Evolutionary conservation across 2,113 vertebrate species (phyloP), one percentile per base, ranked within the genome.

Genomic region (Thermophis baileyi): DNA sequence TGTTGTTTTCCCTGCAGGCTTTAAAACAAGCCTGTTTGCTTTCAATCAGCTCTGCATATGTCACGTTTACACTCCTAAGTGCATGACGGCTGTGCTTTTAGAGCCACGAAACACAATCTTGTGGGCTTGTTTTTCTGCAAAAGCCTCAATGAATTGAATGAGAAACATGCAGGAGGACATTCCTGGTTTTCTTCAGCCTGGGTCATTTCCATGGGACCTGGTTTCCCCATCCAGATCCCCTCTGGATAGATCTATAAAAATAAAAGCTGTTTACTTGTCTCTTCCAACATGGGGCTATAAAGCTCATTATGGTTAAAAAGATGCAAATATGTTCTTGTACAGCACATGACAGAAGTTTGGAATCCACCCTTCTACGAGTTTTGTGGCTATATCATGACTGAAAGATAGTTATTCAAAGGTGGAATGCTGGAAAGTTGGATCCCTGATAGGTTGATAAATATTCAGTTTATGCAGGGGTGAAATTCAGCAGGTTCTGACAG

Each of bases 31-130:
- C 53, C 96, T 92, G 94, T 96, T 97, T 93, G 95, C 94, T 94
- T 96, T 97, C 96, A 94, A 96, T 97, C 97, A 96, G 94, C 96
- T 96, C 96, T 96, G 97, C 96, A 96, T 97, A 96, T 94, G 96
- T 97, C 96, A 96, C 95, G 96, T 96, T 96, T 95, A 96, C 94
- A 95, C 93, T 95, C 85, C 81, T 94, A 94, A 95, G 93, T 85
- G 93, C 93, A 96, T 93, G 93, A 94, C 92, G 90, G 93, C 93
- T 95, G 53, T 25, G 91, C 24, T 6, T 91, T 16, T 20, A 95
- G 94, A 95, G 94, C 91, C 91, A 91, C 0, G 30, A 81, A 53
- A 24, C 49, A 22, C 16, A 46, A 92, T 46, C 49, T 20, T 22
- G 22, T 22, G 12, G 35, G 87, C 60, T 81, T 24, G 9, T n/a